Conservation (phyloP, 53 echinoderm and acorn worm genomes). For the Zoroaster sp. region DNA sequence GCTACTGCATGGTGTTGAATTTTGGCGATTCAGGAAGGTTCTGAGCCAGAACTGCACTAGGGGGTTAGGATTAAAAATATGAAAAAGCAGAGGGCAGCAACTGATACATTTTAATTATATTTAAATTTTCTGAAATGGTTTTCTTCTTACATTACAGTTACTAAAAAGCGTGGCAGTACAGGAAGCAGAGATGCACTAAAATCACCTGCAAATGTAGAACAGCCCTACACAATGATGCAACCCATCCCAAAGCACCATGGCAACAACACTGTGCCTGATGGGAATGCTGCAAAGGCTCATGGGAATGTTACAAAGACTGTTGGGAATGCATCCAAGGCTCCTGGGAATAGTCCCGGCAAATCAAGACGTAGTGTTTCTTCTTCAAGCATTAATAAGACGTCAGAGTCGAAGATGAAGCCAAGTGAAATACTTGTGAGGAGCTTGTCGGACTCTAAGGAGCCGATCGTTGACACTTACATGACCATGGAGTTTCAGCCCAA, state of each 20-base stretch:
- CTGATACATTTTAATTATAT: too few species aligned
- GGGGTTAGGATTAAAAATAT: too few species aligned
- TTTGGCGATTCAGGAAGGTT: too few species aligned
- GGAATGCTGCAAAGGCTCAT: background rate
- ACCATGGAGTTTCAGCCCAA: conserved; percentile 61
- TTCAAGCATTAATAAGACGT: background rate
- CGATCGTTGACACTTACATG: conserved; percentile 48
- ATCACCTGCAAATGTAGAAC: background rate
- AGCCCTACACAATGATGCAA: conserved; percentile 56
- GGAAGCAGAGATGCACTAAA: conserved; percentile 30
- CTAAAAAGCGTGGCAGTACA: conserved; percentile 21
- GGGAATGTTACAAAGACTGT: background rate
- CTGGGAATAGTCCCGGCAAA: background rate
- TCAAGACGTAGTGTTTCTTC: conserved; percentile 3
- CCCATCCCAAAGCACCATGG: conserved; percentile 32
- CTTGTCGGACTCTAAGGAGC: conserved; percentile 25
- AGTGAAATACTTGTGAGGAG: conserved; percentile 44
- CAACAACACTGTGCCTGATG: conserved; percentile 10
- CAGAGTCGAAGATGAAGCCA: conserved; percentile 33
- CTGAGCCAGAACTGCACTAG: too few species aligned
- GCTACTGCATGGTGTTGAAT: too few species aligned
- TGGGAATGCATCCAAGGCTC: background rate
- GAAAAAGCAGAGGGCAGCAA: too few species aligned
- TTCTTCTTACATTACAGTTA: background rate
- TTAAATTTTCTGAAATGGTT: background rate